phyloP scores from a whole-genome alignment of 2,888 invertebrate species.

The Lamellibrachia satsuma region DNA sequence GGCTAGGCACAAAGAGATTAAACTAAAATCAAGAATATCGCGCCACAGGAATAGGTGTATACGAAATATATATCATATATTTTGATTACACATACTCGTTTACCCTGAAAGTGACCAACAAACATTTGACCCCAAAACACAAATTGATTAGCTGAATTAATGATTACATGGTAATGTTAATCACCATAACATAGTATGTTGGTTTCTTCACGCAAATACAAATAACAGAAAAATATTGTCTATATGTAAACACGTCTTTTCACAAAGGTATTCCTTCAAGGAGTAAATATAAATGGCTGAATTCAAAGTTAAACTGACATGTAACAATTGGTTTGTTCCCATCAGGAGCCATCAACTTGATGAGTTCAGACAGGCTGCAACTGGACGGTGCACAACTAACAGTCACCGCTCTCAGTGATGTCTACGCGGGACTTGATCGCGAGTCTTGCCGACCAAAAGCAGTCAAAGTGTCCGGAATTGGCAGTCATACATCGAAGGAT shows the following conservation, averaged over 20 bases:
- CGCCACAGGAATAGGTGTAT: no score
- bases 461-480: neutral
- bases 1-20: no score
- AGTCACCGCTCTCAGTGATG: neutral
- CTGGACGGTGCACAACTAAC: neutral
- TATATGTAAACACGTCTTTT: neutral
- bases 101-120: no score
- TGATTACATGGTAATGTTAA: no score
- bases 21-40: no score
- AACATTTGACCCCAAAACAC: no score
- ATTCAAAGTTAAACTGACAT: neutral
- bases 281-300: neutral
- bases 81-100: no score
- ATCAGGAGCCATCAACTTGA: neutral
- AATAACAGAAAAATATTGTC: no score
- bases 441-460: neutral
- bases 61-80: no score
- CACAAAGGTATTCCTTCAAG: neutral
- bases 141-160: no score
- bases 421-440: neutral
- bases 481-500: neutral
- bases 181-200: no score
- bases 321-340: neutral
- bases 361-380: neutral
- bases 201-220: no score